A percentile compares a stretch with the other conserved stretches of the same genome.
Conservation (phyloP, 2,113 vertebrate species). For the Perca flavescens region DNA sequence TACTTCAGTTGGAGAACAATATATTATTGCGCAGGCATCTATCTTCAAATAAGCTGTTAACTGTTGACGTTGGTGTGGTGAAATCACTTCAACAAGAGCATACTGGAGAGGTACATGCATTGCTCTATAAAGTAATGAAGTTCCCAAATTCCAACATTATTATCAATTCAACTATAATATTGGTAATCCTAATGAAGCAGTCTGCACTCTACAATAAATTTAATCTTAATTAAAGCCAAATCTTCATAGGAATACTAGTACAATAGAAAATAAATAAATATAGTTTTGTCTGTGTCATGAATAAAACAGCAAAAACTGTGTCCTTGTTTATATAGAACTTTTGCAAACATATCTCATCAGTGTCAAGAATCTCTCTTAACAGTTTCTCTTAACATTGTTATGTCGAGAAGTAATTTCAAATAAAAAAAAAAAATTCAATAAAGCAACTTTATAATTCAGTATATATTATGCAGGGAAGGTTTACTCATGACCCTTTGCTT, state of each 20-base stretch:
- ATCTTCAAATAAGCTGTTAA: not conserved
- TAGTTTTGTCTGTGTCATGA: not conserved
- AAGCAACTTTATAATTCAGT: constrained; percentile 11
- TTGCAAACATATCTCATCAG: not conserved
- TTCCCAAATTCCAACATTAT: not conserved
- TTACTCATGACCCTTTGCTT: not conserved
- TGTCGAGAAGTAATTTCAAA: not conserved
- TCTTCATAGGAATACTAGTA: not conserved
- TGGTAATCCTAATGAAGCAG: not conserved
- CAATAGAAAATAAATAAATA: not conserved
- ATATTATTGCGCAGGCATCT: constrained; percentile 14
- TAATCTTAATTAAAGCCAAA: not conserved
- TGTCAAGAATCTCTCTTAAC: not conserved
- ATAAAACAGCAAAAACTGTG: not conserved
- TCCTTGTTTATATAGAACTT: not conserved
- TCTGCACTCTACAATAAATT: not conserved
- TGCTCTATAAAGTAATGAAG: not conserved
- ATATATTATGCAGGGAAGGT: not conserved
- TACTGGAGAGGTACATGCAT: not conserved
- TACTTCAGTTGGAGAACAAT: constrained; percentile 32
- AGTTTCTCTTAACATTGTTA: not conserved
- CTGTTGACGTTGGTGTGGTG: not conserved
- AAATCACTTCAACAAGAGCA: not conserved
- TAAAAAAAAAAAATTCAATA: not conserved
- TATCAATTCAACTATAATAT: not conserved